Evolutionary conservation across 2,888 invertebrate genomes (phyloP).

Genomic region (Pyrrhosoma nymphula): DNA sequence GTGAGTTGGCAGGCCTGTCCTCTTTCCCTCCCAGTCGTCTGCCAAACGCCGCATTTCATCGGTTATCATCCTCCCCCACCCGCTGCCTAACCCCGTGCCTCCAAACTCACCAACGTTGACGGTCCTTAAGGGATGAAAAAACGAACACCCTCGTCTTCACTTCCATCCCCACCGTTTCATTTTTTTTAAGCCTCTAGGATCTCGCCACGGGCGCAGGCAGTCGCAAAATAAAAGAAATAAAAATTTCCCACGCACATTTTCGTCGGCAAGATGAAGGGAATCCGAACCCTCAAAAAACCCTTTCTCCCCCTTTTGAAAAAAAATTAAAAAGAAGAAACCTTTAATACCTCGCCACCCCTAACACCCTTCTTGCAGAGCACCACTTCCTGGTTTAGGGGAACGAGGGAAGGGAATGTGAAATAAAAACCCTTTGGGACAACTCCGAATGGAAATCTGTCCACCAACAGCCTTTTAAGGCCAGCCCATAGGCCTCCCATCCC

Average conservation of each 20-base stretch:
- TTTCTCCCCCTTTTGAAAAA: not conserved
- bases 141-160: not conserved
- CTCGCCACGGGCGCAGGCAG: not conserved
- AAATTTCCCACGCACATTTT: not conserved
- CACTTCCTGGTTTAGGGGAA: not conserved
- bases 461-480: too few species aligned
- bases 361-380: not conserved
- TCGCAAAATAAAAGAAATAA: not conserved
- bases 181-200: not conserved
- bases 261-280: not conserved
- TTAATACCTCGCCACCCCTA: not conserved
- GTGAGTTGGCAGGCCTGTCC: not conserved
- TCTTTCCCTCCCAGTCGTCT: too few species aligned
- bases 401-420: not conserved
- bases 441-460: not conserved
- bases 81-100: not conserved
- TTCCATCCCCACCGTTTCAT: not conserved
- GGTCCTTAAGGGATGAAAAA: not conserved
- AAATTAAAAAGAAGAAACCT: not conserved
- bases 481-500: not conserved
- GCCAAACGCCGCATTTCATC: not conserved
- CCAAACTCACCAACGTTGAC: not conserved
- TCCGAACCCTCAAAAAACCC: not conserved
- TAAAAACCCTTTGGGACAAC: not conserved
- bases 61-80: not conserved